These are phyloP conservation scores for Yasuhikotakia modesta DNA, from an alignment of 2,797 vertebrate genomes.

Conservation along the genomic window DNA sequence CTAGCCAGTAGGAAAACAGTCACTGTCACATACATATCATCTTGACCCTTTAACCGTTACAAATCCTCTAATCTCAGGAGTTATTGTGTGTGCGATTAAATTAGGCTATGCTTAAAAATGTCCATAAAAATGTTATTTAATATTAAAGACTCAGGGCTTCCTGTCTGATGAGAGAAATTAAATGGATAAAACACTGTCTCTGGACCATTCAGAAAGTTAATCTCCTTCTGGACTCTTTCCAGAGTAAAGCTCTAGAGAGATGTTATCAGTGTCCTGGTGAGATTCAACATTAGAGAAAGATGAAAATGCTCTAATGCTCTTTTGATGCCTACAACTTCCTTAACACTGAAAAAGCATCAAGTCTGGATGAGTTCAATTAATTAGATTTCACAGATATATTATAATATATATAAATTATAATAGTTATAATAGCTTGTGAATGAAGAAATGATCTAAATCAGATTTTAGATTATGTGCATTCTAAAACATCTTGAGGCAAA, in stretches of 20 bases:
- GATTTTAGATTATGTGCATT: neutral
- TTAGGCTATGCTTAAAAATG: conserved; percentile 54
- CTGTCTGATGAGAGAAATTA: conserved; percentile 56
- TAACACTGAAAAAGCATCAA: neutral
- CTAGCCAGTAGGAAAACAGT: conserved; percentile 56
- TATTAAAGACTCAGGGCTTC: conserved; percentile 65
- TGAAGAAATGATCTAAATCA: neutral
- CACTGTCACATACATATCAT: conserved; percentile 50
- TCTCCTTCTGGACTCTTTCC: conserved; percentile 66
- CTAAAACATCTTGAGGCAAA: neutral
- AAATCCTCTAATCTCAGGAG: conserved; percentile 62
- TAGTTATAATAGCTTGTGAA: neutral
- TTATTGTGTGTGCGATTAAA: conserved; percentile 60
- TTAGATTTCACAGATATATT: too few relatives aligned
- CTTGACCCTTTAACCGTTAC: conserved; percentile 63
- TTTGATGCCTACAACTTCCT: neutral
- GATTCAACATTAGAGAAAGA: conserved; percentile 30
- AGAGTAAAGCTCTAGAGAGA: conserved; percentile 65
- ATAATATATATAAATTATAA: too few relatives aligned
- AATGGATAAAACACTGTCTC: conserved; percentile 53
- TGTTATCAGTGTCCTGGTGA: conserved; percentile 52
- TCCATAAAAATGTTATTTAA: conserved; percentile 62
- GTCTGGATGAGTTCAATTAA: neutral
- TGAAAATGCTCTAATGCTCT: conserved; percentile 18
- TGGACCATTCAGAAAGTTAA: conserved; percentile 62